phyloP scores from a whole-genome alignment of 2,797 vertebrate genomes.

The Urosaurus nigricauda region DNA sequence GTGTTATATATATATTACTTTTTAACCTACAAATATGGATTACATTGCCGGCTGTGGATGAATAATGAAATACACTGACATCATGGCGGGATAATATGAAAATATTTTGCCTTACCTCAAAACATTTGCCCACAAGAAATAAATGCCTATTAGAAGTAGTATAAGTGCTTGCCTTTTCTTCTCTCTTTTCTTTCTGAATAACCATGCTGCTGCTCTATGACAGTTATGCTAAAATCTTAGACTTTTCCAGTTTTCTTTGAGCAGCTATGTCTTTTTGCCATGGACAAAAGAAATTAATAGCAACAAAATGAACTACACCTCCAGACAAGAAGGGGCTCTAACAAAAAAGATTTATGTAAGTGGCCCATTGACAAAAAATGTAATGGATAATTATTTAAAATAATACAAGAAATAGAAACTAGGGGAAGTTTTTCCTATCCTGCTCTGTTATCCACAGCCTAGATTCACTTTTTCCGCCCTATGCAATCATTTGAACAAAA shows the following conservation, averaged over 20 bases:
- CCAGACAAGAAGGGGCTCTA: neutral
- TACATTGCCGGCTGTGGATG: no score
- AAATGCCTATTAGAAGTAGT: neutral
- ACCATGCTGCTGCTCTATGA: neutral
- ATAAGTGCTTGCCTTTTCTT: neutral
- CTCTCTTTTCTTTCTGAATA: neutral
- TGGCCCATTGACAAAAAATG: neutral
- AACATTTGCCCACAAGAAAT: neutral
- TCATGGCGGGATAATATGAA: neutral
- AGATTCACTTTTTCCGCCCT: neutral
- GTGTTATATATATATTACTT: no score
- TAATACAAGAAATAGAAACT: neutral
- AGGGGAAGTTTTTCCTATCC: neutral
- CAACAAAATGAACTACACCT: neutral
- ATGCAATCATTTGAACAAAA: neutral
- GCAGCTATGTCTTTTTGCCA: neutral
- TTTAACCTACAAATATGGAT: no score
- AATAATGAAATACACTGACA: neutral
- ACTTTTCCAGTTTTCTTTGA: neutral
- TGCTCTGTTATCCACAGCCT: neutral
- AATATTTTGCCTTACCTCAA: neutral
- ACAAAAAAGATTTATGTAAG: neutral
- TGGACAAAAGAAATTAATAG: neutral
- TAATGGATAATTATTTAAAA: neutral
- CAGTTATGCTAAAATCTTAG: neutral